A percentile compares a stretch with the other conserved stretches of the same genome.
These are phyloP conservation scores for Epinotia ramella DNA, from an alignment of 2,888 invertebrate species.

Conservation along the genomic window DNA sequence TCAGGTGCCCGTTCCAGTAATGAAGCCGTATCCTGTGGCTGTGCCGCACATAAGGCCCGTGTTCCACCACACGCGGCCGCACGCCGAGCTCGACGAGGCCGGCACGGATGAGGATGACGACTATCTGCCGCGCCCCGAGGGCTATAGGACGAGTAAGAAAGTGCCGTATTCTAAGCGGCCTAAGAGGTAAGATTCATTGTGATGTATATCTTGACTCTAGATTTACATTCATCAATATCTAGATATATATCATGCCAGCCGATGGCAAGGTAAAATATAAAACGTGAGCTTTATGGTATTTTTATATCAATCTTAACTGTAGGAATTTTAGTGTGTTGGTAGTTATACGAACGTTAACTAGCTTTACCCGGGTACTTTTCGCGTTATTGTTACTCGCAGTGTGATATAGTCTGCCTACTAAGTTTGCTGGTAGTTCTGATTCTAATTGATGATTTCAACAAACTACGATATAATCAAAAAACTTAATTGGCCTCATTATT, in stretches of 20 bases:
- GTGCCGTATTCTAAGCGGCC: slow-evolving; percentile 66
- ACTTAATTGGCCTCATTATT: slow-evolving; percentile 14
- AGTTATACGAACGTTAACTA: too few species aligned
- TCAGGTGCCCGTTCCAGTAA: slow-evolving; percentile 88
- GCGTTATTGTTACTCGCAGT: too few species aligned
- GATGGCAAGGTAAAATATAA: too few species aligned
- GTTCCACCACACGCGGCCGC: slow-evolving; percentile 74
- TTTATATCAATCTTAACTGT: too few species aligned
- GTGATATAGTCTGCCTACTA: too few species aligned
- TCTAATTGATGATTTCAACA: not conserved
- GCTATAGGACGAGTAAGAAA: slow-evolving; percentile 58
- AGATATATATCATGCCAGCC: too few species aligned
- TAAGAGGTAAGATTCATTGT: slow-evolving; percentile 61
- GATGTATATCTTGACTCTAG: too few species aligned
- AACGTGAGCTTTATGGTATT: too few species aligned
- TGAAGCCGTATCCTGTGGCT: slow-evolving; percentile 90
- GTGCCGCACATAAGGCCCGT: slow-evolving; percentile 87
- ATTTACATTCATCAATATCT: too few species aligned
- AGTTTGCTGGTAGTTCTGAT: not conserved
- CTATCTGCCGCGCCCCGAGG: slow-evolving; percentile 67
- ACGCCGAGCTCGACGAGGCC: slow-evolving; percentile 66
- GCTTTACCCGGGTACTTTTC: too few species aligned
- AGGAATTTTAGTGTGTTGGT: too few species aligned
- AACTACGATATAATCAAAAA: slow-evolving; percentile 20
- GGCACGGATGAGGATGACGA: slow-evolving; percentile 65